phyloP scores from a whole-genome alignment of 23 tunicate species.

The Styela plicata region DNA sequence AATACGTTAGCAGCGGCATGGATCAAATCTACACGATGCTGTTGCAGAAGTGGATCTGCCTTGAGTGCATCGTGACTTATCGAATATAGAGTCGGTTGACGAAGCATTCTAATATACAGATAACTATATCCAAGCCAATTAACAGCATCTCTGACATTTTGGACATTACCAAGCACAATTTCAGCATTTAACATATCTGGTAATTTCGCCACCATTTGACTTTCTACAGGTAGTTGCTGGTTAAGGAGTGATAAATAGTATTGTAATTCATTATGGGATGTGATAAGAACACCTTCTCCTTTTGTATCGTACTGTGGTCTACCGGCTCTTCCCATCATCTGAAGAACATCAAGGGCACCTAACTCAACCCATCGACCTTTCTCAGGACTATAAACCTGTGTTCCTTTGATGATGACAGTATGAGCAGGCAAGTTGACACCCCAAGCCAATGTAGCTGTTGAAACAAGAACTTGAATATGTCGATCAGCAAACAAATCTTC shows the following conservation, averaged over 20 bases:
- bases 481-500: constrained; percentile 96
- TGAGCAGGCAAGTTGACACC: constrained; percentile 98
- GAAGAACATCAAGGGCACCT: constrained; percentile 97
- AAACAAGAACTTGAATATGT: constrained; percentile 92
- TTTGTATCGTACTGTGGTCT: constrained; percentile 98
- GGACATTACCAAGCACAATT: constrained; percentile 89
- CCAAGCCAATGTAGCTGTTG: constrained; percentile 97
- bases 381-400: constrained; percentile 97
- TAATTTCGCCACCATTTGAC: constrained; percentile 88
- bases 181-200: constrained; percentile 96
- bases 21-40: constrained; percentile 81
- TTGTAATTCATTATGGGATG: constrained; percentile 82
- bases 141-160: constrained; percentile 87
- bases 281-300: constrained; percentile 94
- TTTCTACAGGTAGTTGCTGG: constrained; percentile 95
- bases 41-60: constrained; percentile 76
- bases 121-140: constrained; percentile 94
- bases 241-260: constrained; percentile 90
- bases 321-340: constrained; percentile 99
- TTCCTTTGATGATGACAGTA: constrained; percentile 97
- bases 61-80: constrained; percentile 42
- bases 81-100: constrained; percentile 76
- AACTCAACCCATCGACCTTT: constrained; percentile 97
- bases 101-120: constrained; percentile 74
- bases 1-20: constrained; percentile 86